phyloP scores from a whole-genome alignment of 2,888 invertebrate species.

The Buathra laborator region DNA sequence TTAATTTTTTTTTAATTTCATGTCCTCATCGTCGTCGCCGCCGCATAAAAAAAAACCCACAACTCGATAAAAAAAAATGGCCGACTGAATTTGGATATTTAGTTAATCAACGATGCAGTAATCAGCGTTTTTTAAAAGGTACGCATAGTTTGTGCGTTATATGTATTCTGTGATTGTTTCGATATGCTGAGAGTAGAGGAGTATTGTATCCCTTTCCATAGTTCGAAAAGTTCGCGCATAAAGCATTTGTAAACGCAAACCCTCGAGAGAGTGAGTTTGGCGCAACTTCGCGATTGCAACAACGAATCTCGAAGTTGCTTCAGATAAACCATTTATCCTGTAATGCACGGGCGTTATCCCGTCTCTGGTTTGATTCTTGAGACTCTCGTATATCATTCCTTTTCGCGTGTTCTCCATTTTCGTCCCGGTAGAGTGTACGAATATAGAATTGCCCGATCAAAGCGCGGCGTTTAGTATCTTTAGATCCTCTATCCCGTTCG shows the following conservation, averaged over 20 bases:
- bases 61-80: slow-evolving; percentile 17
- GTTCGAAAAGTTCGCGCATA: background rate
- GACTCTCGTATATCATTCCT: slow-evolving; percentile 40
- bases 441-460: slow-evolving; percentile 70
- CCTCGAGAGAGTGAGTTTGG: background rate
- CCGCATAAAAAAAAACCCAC: slow-evolving; percentile 24
- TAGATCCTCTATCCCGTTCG: slow-evolving; percentile 56
- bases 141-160: slow-evolving; percentile 59
- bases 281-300: slow-evolving; percentile 3
- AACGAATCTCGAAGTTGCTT: slow-evolving; percentile 1
- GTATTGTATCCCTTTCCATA: slow-evolving; percentile 21
- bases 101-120: slow-evolving; percentile 58
- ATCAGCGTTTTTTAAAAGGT: slow-evolving; percentile 68
- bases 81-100: slow-evolving; percentile 30
- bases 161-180: slow-evolving; percentile 67
- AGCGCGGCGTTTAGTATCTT: slow-evolving; percentile 68
- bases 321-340: background rate
- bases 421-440: slow-evolving; percentile 60
- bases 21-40: slow-evolving; percentile 24
- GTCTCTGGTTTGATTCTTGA: slow-evolving; percentile 1
- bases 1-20: slow-evolving; percentile 46
- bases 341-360: slow-evolving; percentile 5
- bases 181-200: slow-evolving; percentile 57
- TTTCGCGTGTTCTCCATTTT: slow-evolving; percentile 33
- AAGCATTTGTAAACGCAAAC: background rate